These are phyloP conservation scores for Charaxes varanes DNA, from an alignment of 1,140 invertebrate genomes.

Conservation along the genomic window DNA sequence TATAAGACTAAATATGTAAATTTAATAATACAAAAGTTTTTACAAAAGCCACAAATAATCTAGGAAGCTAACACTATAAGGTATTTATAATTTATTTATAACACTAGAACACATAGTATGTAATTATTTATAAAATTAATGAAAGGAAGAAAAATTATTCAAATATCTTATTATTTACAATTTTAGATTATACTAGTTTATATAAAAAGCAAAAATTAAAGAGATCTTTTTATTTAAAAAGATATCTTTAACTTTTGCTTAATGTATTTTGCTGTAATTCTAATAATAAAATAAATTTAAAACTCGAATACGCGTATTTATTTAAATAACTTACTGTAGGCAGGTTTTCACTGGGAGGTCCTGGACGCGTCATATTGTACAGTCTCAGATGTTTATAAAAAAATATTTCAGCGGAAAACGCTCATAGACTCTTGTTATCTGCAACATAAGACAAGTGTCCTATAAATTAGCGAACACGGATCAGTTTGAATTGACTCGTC, in stretches of 20 bases:
- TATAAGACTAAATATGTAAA: too few relatives aligned
- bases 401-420: constrained; percentile 21
- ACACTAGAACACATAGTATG: too few relatives aligned
- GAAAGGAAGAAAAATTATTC: not conserved
- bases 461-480: too few relatives aligned
- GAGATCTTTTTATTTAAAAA: too few relatives aligned
- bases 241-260: constrained; percentile 1
- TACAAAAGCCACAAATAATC: too few relatives aligned
- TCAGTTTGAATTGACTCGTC: constrained; percentile 15
- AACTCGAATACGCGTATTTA: not conserved
- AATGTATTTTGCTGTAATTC: too few relatives aligned
- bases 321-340: constrained; percentile 67
- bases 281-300: not conserved
- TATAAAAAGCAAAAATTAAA: too few relatives aligned
- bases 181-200: not conserved
- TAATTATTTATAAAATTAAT: too few relatives aligned
- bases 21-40: too few relatives aligned
- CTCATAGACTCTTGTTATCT: constrained; percentile 34
- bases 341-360: constrained; percentile 87
- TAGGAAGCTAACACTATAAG: too few relatives aligned
- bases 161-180: not conserved
- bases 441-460: constrained; percentile 16
- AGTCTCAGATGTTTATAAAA: constrained; percentile 28
- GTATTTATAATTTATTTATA: too few relatives aligned
- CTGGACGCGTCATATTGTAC: constrained; percentile 77